These are phyloP conservation scores for Nymphalis polychloros DNA, from an alignment of 2,888 invertebrate genomes.

Conservation along the genomic window DNA sequence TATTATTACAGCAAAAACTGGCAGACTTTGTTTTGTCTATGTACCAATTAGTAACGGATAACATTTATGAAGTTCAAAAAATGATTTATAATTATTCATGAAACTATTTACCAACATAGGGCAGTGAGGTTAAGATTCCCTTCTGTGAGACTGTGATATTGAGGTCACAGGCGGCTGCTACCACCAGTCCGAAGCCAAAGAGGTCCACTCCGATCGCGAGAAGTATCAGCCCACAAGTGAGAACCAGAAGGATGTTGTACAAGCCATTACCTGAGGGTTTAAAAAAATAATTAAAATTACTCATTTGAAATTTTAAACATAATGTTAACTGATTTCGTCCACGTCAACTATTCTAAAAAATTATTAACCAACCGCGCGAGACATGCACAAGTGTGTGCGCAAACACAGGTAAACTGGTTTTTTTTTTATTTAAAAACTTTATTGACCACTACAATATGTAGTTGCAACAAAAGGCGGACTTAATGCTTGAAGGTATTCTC, in stretches of 20 bases:
- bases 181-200: constrained; percentile 81
- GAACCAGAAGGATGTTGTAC: constrained; percentile 64
- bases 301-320: neutral
- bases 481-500: too few species aligned
- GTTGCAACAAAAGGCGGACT: too few species aligned
- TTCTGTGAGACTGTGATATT: constrained; percentile 77
- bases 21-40: too few species aligned
- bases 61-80: too few species aligned
- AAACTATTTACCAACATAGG: constrained; percentile 73
- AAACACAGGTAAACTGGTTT: too few species aligned
- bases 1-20: too few species aligned
- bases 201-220: constrained; percentile 80
- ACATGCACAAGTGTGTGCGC: too few species aligned
- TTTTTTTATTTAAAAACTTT: too few species aligned
- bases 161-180: constrained; percentile 81
- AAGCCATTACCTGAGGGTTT: constrained; percentile 62
- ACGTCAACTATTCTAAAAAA: neutral
- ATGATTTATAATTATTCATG: neutral
- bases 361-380: too few species aligned
- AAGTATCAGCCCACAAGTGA: constrained; percentile 71
- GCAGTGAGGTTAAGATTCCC: constrained; percentile 80
- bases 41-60: too few species aligned
- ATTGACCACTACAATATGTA: too few species aligned
- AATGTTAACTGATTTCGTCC: too few species aligned
- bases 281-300: neutral